Percentiles rank a stretch among this genome's conserved stretches.
Evolutionary conservation across 2,888 invertebrate genomes (phyloP).

Genomic region (Cryptophagus acutangulus): DNA sequence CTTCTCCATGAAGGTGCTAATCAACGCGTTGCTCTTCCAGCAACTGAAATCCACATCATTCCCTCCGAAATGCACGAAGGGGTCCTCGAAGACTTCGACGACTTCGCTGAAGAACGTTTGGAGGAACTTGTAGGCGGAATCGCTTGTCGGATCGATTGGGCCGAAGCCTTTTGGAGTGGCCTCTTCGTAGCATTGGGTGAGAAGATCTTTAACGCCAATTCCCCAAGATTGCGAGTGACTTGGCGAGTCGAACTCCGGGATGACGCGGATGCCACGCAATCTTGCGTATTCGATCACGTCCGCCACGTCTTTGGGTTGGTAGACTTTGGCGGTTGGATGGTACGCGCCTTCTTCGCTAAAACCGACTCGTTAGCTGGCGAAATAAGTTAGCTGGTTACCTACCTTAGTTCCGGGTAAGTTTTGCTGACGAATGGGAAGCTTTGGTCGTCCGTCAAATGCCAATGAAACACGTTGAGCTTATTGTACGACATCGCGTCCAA

Average conservation of each 20-base stretch:
- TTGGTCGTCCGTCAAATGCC: constrained; percentile 91
- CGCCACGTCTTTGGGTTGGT: constrained; percentile 59
- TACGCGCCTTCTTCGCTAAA: constrained; percentile 63
- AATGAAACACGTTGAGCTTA: constrained; percentile 89
- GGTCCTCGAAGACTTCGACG: constrained; percentile 64
- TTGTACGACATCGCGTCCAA: constrained; percentile 85
- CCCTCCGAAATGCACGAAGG: constrained; percentile 81
- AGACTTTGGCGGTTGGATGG: constrained; percentile 56
- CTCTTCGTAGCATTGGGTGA: constrained; percentile 60
- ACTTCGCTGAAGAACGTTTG: constrained; percentile 64
- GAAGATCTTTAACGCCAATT: constrained; percentile 61
- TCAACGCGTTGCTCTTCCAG: constrained; percentile 61
- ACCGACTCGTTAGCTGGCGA: too few relatives aligned
- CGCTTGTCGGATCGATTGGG: constrained; percentile 72
- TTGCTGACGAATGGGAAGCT: constrained; percentile 84
- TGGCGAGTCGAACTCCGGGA: constrained; percentile 87
- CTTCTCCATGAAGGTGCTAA: constrained; percentile 57
- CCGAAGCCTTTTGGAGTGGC: constrained; percentile 59
- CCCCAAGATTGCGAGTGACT: constrained; percentile 85
- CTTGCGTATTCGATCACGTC: constrained; percentile 71
- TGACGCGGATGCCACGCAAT: constrained; percentile 75
- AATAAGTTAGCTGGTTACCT: constrained; percentile 5
- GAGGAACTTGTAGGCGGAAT: constrained; percentile 64
- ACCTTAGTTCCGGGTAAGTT: constrained; percentile 71
- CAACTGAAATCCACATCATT: constrained; percentile 81